Evolutionary conservation across 1,140 invertebrate genomes (phyloP), one percentile per base, ranked within the genome.

Genomic region (Drosophila ohnishii): DNA sequence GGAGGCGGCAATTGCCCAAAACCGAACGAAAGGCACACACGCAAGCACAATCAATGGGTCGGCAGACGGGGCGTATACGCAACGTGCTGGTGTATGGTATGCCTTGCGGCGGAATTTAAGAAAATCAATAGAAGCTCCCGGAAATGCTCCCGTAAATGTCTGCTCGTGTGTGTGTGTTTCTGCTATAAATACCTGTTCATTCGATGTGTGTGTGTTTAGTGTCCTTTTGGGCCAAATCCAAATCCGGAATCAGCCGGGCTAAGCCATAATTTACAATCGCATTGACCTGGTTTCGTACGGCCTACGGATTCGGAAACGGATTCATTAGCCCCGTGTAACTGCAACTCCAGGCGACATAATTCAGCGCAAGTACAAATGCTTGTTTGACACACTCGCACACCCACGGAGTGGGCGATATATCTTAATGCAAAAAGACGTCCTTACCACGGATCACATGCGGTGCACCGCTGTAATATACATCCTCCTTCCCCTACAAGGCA

Each of bases 351-450:
- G 67, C 61, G 70, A 76, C 83, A 86, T 87, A 87, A 86, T 72
- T 86, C 83, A 86, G 69, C 40, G 63, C 60, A 76, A 86, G 82
- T 86, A 86, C 79, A 86, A 86, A 87, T 87, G 75, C 83, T 78
- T 86, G 80, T 74, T 78, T 55, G 63, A 76, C 64, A 48, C 62
- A 66, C 42, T 22, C 42, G 30, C 13, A 35, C 50, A 53, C 16
- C 60, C 39, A 5, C 25, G 32, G 39, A 37, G 62, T 74, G 48
- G 67, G 83, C 79, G 73, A 87, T 87, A 83, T 83, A 86, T 86
- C 83, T 83, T 82, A 78, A 74, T 79, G 65, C 75, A 63, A 65
- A 75, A 44, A 40, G 69, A 11, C 66, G 40, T 51, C 55, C 53
- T 53, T 70, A 14, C 37, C 62, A 48, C 50, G 79, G 57, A 80